Evolutionary conservation across 2,797 vertebrate genomes (phyloP).

Genomic region (Sebastes kiyomatsui): DNA sequence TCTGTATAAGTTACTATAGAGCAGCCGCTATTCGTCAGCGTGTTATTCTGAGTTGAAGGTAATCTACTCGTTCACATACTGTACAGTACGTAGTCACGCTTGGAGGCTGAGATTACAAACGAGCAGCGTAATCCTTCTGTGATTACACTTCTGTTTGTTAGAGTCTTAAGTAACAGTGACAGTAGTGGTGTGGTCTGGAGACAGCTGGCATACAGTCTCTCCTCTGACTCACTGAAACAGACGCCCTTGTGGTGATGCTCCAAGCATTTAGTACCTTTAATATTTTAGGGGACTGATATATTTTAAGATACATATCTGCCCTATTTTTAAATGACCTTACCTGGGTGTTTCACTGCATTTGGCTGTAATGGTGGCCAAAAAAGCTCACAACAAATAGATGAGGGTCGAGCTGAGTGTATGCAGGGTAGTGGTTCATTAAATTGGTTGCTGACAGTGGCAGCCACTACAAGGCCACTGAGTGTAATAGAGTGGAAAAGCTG

Average conservation of each 20-base stretch:
- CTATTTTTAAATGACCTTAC: background rate
- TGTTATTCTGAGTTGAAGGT: conserved; percentile 14
- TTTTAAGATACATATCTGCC: background rate
- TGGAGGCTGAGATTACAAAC: conserved; percentile 41
- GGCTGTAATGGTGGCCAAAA: background rate
- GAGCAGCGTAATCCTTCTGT: conserved; percentile 29
- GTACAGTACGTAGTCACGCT: background rate
- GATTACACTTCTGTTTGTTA: conserved; percentile 12
- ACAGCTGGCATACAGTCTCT: conserved; percentile 4
- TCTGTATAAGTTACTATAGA: background rate
- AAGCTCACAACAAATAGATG: conserved; percentile 1
- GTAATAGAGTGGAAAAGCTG: conserved; percentile 65
- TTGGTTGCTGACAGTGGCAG: conserved; percentile 40
- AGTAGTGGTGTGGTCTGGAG: conserved; percentile 25
- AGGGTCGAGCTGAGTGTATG: conserved; percentile 8
- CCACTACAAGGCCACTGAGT: conserved; percentile 21
- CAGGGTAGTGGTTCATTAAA: conserved; percentile 30
- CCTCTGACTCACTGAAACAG: conserved; percentile 7
- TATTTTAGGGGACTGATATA: background rate
- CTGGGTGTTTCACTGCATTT: background rate
- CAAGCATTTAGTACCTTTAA: background rate
- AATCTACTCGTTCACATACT: conserved; percentile 35
- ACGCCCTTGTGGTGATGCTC: background rate
- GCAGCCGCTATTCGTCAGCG: background rate
- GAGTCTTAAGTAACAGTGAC: conserved; percentile 31